Conservation (phyloP, 53 echinoderm and acorn worm genomes). For the Henricia sp. region DNA sequence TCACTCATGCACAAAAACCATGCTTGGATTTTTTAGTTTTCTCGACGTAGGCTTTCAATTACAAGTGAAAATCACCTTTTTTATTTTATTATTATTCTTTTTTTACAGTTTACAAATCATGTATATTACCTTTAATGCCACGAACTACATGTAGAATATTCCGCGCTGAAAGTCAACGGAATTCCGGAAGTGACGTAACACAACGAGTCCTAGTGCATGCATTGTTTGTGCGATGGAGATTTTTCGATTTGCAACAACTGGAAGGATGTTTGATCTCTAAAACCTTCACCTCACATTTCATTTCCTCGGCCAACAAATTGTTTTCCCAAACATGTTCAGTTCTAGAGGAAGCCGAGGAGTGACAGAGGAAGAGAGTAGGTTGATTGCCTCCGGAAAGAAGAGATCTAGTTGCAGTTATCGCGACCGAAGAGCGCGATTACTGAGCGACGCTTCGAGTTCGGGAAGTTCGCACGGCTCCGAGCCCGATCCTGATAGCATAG, state of each 20-base stretch:
- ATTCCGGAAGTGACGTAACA: slow-evolving; percentile 60
- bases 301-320: slow-evolving; percentile 9
- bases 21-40: no score
- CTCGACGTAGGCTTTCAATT: no score
- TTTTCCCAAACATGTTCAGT: slow-evolving; percentile 26
- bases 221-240: background rate
- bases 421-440: slow-evolving; percentile 33
- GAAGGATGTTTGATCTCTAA: slow-evolving; percentile 42
- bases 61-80: no score
- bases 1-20: no score
- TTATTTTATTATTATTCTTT: no score
- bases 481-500: slow-evolving; percentile 50
- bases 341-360: slow-evolving; percentile 37
- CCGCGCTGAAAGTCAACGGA: slow-evolving; percentile 5
- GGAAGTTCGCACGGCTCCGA: slow-evolving; percentile 28
- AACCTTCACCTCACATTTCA: slow-evolving; percentile 13
- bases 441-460: slow-evolving; percentile 33
- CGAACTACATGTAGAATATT: slow-evolving; percentile 14
- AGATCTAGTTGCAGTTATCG: slow-evolving; percentile 14
- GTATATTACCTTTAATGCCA: no score
- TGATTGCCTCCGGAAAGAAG: slow-evolving; percentile 7
- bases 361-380: slow-evolving; percentile 53
- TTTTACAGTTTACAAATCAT: no score
- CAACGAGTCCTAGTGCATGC: slow-evolving; percentile 13
- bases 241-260: no score